These are phyloP conservation scores for Paramisgurnus dabryanus DNA, from an alignment of 2,113 vertebrate genomes.

Conservation along the genomic window DNA sequence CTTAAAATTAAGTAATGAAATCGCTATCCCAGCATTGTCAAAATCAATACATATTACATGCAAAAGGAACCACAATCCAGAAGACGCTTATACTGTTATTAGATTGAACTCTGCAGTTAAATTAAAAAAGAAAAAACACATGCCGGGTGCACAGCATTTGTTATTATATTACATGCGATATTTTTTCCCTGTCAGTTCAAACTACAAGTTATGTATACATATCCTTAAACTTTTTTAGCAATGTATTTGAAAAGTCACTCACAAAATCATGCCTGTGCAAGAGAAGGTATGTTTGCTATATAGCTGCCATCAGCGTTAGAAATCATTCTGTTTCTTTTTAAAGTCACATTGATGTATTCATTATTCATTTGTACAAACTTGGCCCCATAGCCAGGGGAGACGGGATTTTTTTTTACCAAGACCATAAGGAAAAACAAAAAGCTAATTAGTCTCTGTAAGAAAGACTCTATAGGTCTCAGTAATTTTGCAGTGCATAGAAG, in stretches of 20 bases:
- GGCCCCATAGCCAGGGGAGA: conserved; percentile 9
- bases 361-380: conserved; percentile 48
- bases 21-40: conserved; percentile 43
- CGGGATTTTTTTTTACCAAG: conserved; percentile 12
- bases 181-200: conserved; percentile 46
- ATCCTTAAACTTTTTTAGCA: conserved; percentile 47
- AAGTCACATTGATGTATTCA: conserved; percentile 42
- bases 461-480: conserved; percentile 21
- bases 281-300: conserved; percentile 37
- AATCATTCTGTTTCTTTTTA: conserved; percentile 45
- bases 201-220: conserved; percentile 46
- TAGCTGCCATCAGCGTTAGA: conserved; percentile 43
- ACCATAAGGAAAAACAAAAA: conserved; percentile 44
- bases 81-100: conserved; percentile 38
- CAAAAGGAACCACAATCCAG: conserved; percentile 36
- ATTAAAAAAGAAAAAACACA: conserved; percentile 50
- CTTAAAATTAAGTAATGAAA: conserved; percentile 1
- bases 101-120: conserved; percentile 37
- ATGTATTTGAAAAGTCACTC: conserved; percentile 52
- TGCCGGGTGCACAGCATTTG: conserved; percentile 36
- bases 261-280: conserved; percentile 41
- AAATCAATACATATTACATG: conserved; percentile 40
- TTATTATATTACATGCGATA: conserved; percentile 49
- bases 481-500: conserved; percentile 42
- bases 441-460: conserved; percentile 53